Evolutionary conservation across 2,797 vertebrate genomes (phyloP).

Genomic region (Taenioides sp.): DNA sequence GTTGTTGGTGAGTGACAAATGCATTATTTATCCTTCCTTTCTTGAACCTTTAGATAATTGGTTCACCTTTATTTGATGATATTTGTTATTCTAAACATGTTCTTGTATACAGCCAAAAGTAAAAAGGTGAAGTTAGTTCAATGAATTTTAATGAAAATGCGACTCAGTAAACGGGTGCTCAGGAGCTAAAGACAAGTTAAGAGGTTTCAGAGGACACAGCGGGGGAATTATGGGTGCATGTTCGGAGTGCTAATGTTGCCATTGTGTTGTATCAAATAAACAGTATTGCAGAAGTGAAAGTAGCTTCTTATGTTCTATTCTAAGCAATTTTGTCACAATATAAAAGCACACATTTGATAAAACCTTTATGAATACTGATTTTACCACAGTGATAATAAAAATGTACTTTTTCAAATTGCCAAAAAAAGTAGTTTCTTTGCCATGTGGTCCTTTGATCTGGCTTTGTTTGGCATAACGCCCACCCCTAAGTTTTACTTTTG

Average conservation of each 20-base stretch:
- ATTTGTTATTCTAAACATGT: background rate
- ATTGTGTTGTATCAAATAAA: background rate
- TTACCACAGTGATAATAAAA: too few species aligned
- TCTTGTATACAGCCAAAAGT: background rate
- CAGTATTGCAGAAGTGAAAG: background rate
- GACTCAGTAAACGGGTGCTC: slow-evolving; percentile 7
- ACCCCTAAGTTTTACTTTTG: too few species aligned
- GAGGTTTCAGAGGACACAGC: background rate
- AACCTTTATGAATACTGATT: too few species aligned
- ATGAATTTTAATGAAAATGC: background rate
- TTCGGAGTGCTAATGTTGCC: background rate
- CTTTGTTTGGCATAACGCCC: too few species aligned
- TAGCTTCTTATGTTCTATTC: background rate
- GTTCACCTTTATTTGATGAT: background rate
- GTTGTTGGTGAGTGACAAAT: background rate
- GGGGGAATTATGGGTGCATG: background rate
- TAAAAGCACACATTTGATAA: too few species aligned
- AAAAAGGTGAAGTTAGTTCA: background rate
- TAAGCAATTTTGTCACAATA: too few species aligned
- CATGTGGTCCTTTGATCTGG: too few species aligned
- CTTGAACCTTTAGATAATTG: slow-evolving; percentile 1
- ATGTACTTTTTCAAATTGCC: too few species aligned
- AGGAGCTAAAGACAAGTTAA: background rate
- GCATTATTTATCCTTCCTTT: background rate
- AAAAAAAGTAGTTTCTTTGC: too few species aligned